Percentiles rank a stretch among this genome's conserved stretches.
Conservation (phyloP, 2,113 vertebrate species). For the Tympanuchus pallidicinctus region DNA sequence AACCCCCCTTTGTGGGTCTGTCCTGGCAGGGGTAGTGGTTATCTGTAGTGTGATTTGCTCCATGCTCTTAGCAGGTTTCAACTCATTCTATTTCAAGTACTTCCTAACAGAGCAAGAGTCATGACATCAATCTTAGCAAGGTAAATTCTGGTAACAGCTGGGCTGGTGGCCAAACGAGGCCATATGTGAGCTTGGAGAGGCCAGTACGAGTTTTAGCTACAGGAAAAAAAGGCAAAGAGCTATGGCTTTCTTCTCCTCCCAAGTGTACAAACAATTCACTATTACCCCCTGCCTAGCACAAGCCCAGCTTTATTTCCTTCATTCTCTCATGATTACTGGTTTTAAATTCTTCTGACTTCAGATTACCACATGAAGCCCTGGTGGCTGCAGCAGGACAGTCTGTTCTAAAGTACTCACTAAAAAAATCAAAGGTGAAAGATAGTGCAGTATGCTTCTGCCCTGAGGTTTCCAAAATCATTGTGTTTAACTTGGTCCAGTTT, state of each 20-base stretch:
- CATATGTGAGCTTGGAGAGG: not conserved
- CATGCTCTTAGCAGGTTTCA: not conserved
- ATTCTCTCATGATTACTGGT: not conserved
- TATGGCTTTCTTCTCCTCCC: not conserved
- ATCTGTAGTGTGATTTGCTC: not conserved
- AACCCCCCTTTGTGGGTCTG: not conserved
- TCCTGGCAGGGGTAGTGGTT: not conserved
- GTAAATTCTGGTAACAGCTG: not conserved
- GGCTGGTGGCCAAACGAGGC: not conserved
- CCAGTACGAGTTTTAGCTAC: not conserved
- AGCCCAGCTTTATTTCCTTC: not conserved
- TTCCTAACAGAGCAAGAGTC: not conserved
- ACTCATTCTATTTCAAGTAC: not conserved
- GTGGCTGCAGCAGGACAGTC: accelerated
- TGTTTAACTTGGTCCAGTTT: not conserved
- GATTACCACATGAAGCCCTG: not conserved
- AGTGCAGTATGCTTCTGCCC: not conserved
- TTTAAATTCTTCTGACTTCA: not conserved
- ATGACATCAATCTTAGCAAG: not conserved
- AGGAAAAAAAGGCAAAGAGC: not conserved
- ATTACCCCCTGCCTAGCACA: not conserved
- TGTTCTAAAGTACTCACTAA: not conserved
- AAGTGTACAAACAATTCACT: not conserved
- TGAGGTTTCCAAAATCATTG: not conserved
- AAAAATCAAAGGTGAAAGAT: not conserved